Percentiles rank a stretch among this genome's conserved stretches.
Conservation (phyloP, 2,113 vertebrate species). For the Nettapus auritus region DNA sequence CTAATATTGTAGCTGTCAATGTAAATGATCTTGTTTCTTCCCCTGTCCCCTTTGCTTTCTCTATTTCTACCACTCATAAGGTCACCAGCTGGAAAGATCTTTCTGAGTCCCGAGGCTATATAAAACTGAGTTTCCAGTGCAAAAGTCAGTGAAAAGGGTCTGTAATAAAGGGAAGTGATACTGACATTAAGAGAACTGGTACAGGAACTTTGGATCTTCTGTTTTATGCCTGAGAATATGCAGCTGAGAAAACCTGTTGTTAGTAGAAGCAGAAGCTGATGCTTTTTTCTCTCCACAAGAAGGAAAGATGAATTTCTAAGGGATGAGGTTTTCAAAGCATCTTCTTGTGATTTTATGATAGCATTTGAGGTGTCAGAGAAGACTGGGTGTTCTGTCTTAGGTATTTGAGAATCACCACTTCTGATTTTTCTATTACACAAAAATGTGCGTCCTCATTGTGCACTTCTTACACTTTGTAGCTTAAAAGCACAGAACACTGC, state of each 20-base stretch:
- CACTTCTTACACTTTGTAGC: not conserved
- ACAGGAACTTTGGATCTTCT: not conserved
- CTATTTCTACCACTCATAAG: not conserved
- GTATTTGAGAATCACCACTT: accelerated
- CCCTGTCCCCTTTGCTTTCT: not conserved
- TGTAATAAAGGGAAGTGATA: not conserved
- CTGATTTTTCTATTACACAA: not conserved
- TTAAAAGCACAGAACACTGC: not conserved
- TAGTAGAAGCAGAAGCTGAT: not conserved
- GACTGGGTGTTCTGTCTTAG: not conserved
- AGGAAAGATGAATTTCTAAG: not conserved
- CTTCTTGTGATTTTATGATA: not conserved
- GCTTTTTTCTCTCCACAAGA: not conserved
- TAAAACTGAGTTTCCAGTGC: not conserved
- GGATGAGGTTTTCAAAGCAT: not conserved
- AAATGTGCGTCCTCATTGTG: not conserved
- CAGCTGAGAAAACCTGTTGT: not conserved
- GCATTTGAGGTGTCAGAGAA: not conserved
- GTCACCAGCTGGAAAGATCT: not conserved
- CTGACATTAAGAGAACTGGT: not conserved
- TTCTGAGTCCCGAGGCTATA: not conserved
- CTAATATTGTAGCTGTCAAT: not conserved
- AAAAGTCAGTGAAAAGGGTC: not conserved
- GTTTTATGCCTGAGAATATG: not conserved
- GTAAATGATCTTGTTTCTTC: not conserved